Evolutionary conservation across 2,888 invertebrate species (phyloP), one percentile per base, ranked within the genome.

Genomic region (Salticus scenicus): DNA sequence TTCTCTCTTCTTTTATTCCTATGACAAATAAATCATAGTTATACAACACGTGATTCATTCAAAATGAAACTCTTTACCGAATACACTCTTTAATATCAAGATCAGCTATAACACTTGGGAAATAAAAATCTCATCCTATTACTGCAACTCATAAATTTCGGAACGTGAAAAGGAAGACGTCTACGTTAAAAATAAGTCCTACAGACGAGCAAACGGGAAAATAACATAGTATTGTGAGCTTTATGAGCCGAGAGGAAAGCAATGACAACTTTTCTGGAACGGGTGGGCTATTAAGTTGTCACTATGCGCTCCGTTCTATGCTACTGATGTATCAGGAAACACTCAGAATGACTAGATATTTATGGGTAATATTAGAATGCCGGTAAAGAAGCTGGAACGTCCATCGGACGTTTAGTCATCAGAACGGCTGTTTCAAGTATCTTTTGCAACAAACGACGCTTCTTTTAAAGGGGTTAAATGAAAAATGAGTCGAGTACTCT

Each of bases 231-330:
- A 69, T 33, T 81, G 81, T 82, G 63, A 82, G 82, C 70, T 82
- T 82, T 82, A 82, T 82, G 82, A 82, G 75, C 75, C 82, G 82
- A 41, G 57, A 82, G 64, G 64, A 82, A 82, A 82, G 82, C 74
- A 82, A 75, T 75, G 82, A 82, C 82, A 75, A 82, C 70, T 71
- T 64, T 33, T 51, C 51, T 63, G 75, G 75, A 75, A 74, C 82
- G 63, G 71, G 57, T 20, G 31, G 41, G 71, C 82, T 75, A 82
- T 82, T 82, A 82, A 82, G 70, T 75, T 82, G 82, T 82, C 82
- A 82, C 74, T 82, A 74, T 67, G 57, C 47, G 75, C 70, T 71
- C 64, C 30, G 70, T 41, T 63, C 69, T 69, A 75, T 27, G 69
- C 57, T 70, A 37, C 64, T 51, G 47, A 51, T 30, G 64, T n/a